phyloP scores from a whole-genome alignment of 2,888 invertebrate genomes.

The Coecobrya sp. region DNA sequence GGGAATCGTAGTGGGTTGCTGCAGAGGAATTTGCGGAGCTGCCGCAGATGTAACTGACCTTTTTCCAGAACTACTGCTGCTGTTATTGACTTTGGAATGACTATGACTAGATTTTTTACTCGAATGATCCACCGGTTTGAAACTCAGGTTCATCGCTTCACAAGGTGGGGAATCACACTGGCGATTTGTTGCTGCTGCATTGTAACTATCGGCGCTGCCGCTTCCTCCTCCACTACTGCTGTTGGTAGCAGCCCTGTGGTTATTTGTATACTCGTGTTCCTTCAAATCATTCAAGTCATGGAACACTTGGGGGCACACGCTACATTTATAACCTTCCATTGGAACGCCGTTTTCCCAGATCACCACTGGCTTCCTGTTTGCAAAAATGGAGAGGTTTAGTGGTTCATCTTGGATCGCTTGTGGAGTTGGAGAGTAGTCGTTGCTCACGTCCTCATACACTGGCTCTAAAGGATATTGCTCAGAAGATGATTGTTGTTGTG shows the following conservation, averaged over 20 bases:
- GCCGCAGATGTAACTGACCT: conserved; percentile 49
- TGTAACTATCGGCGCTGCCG: not conserved
- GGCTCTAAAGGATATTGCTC: conserved; percentile 40
- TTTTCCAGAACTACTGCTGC: conserved; percentile 64
- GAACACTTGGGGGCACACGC: conserved; percentile 95
- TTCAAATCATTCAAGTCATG: conserved; percentile 93
- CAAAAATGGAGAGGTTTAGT: conserved; percentile 79
- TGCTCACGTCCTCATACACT: conserved; percentile 36
- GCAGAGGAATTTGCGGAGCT: not conserved
- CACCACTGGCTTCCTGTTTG: conserved; percentile 75
- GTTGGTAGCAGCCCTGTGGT: conserved; percentile 87
- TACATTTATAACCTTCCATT: conserved; percentile 94
- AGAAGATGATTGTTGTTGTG: conserved; percentile 86
- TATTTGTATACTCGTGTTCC: conserved; percentile 95
- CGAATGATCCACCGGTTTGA: conserved; percentile 60
- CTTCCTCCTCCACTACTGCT: not conserved
- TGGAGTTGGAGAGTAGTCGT: conserved; percentile 40
- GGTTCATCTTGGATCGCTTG: conserved; percentile 63
- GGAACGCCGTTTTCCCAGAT: conserved; percentile 90
- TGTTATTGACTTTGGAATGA: conserved; percentile 65
- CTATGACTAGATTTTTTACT: conserved; percentile 61
- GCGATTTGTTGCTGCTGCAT: not conserved
- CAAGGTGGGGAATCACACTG: conserved; percentile 75
- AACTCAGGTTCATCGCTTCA: conserved; percentile 78
- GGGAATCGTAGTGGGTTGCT: not conserved